Evolutionary conservation across 2,113 vertebrate species (phyloP), one percentile per base, ranked within the genome.

Genomic region (Poeciliopsis turrubarensis): DNA sequence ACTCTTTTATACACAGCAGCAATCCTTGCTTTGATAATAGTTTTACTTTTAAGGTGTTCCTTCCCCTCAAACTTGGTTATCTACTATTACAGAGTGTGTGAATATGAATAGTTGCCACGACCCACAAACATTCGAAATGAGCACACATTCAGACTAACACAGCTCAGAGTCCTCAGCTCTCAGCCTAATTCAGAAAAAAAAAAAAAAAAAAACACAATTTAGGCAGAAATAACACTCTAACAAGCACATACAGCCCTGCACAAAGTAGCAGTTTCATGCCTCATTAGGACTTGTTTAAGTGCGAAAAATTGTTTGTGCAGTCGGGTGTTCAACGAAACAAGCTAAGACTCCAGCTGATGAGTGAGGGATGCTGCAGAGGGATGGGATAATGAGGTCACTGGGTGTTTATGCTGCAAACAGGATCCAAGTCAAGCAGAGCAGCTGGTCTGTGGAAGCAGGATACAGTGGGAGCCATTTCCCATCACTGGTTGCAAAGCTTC

Each of bases 251-350:
- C 70, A 75, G 75, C 66, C 71, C 9, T 37, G 68, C 83, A 77
- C 78, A 78, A 82, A 87, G 78, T 84, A 54, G 71, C 83, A 72
- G 81, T 91, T 90, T 86, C 80, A 89, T 70, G 91, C 80, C 84
- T 90, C 89, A 89, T 88, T 90, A 81, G 87, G 84, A 51, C 85
- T 87, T 39, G 17, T 75, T 88, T 87, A 85, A 86, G 85, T 87
- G 90, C 82, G 72, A 70, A 79, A 77, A 75, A 80, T 75, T 83
- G 86, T 80, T 77, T 87, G 78, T 85, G 85, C 75, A 71, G 70
- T 54, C 75, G 73, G 34, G 65, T 78, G 73, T 69, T 71, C 4
- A 27, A 60, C 30, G 32, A 12, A 60, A 60, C 8, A 17, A 75
- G 63, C 13, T 26, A 17, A 54, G 84, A 57, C 44, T 81, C 75